Conservation (phyloP, 2,888 invertebrate genomes). For the Drosophila silvestris region DNA sequence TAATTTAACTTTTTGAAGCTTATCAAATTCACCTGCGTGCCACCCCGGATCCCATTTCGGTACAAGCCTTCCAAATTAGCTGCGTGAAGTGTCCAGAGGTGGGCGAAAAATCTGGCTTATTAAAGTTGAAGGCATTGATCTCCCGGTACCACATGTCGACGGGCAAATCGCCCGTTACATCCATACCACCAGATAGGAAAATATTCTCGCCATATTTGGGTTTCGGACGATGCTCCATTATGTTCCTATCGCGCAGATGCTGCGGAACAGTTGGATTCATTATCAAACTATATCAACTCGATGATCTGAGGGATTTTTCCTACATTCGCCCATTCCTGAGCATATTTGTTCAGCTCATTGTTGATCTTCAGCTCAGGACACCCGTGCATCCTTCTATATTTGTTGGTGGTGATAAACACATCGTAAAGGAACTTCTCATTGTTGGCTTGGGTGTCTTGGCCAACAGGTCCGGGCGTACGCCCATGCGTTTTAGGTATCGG, state of each 20-base stretch:
- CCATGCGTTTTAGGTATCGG: constrained; percentile 61
- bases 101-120: constrained; percentile 87
- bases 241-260: constrained; percentile 85
- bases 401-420: constrained; percentile 87
- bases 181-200: constrained; percentile 91
- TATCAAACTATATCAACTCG: background rate
- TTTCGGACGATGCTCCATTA: constrained; percentile 90
- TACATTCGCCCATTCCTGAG: constrained; percentile 91
- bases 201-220: constrained; percentile 94
- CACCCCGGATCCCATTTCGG: constrained; percentile 91
- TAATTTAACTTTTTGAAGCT: background rate
- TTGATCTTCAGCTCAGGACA: constrained; percentile 89
- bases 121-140: constrained; percentile 89
- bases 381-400: constrained; percentile 89
- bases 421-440: constrained; percentile 60
- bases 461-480: constrained; percentile 62
- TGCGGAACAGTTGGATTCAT: constrained; percentile 20
- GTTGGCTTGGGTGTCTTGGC: constrained; percentile 63
- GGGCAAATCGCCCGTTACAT: constrained; percentile 83
- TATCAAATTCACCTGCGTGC: constrained; percentile 76
- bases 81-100: constrained; percentile 94
- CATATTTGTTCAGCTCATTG: constrained; percentile 88
- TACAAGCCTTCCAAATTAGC: constrained; percentile 92
- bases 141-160: constrained; percentile 90
- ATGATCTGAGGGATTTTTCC: background rate